Base-by-base conservation (phyloP, 2,888 invertebrate genomes). In the Alviniconcha strummeri region DNA sequence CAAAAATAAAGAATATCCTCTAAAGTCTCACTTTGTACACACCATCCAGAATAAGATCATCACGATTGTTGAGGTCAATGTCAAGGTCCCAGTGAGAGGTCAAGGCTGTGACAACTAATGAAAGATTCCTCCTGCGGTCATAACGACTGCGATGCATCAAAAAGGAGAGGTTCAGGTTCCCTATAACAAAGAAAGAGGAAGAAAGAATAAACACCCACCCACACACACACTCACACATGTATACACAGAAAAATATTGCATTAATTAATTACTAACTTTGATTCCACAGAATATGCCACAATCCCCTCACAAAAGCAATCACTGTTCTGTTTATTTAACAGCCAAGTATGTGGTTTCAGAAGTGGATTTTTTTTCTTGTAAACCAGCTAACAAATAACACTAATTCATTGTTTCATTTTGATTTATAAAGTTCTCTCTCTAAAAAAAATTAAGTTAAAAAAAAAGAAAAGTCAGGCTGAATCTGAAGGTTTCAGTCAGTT, bases 121-220 rank as follows among this genome's bases (percentile, higher is more conserved):
- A 96, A 92, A 99, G 95, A 94, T 99, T 99, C 90, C 96, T 96
- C 90, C 96, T 96, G 84, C 99, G 95, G 93, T 97, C 96, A 93
- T 99, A 98, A 84, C 96, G 95, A 88, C 96, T 96, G 87, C 96
- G 95, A 0, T 96, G 95, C 15, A 97, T 97, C 91, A 99, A 97
- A 94, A 99, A 98, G 0, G 98, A 97, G 87, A 98, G 95, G 94
- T 93, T 93, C 17, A 94, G 84, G 83, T 94, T 94, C 0, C 98
- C 83, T 83, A 69, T 52, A 54, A n/a, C 9, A 71, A 69, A 54
- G 52, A 69, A 13, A 72, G 9, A 19, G 7, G 2, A 1, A 17
- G 7, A 17, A 1, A 17, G 69, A 19, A 4, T 72, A 13, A 19
- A 72, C 72, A 72, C 69, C 13, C n/a, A 69, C 69, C 13, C 69